Conservation (phyloP, 2,888 invertebrate genomes). For the Trachelus tabidus region DNA sequence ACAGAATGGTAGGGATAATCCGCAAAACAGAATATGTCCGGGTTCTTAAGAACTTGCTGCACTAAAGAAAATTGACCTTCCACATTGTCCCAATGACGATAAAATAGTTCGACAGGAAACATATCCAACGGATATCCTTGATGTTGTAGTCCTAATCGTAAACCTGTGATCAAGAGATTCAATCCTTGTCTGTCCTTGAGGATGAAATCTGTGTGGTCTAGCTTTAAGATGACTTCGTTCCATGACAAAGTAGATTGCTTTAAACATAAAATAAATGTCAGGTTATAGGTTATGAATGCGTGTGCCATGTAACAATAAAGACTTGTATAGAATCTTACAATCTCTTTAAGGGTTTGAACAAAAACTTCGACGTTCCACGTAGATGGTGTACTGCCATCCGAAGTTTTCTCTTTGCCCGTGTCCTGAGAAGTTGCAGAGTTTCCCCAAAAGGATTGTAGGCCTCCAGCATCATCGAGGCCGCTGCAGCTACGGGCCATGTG, state of each 20-base stretch:
- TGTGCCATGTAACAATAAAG: not conserved
- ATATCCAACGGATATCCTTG: constrained; percentile 77
- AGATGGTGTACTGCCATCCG: constrained; percentile 62
- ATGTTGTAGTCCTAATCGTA: constrained; percentile 83
- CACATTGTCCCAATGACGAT: constrained; percentile 91
- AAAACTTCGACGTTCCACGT: constrained; percentile 96
- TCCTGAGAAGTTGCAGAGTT: constrained; percentile 71
- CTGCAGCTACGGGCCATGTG: constrained; percentile 89
- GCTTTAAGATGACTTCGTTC: constrained; percentile 91
- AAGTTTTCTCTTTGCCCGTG: constrained; percentile 59
- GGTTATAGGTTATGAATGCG: not conserved
- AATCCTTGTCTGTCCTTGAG: constrained; percentile 90
- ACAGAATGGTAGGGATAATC: constrained; percentile 91
- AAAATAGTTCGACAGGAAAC: constrained; percentile 91
- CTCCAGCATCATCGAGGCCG: constrained; percentile 74
- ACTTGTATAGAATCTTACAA: constrained; percentile 68
- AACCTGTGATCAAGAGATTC: constrained; percentile 82
- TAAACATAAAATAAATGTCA: constrained; percentile 23
- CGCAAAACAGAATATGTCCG: constrained; percentile 94
- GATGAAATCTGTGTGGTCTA: constrained; percentile 91
- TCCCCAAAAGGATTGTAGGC: constrained; percentile 69
- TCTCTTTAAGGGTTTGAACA: constrained; percentile 90
- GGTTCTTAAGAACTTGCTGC: constrained; percentile 86
- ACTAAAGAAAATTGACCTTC: constrained; percentile 94
- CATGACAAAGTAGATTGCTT: constrained; percentile 82